Evolutionary conservation across 2,113 vertebrate species (phyloP), one percentile per base, ranked within the genome.

Genomic region (Naja naja): DNA sequence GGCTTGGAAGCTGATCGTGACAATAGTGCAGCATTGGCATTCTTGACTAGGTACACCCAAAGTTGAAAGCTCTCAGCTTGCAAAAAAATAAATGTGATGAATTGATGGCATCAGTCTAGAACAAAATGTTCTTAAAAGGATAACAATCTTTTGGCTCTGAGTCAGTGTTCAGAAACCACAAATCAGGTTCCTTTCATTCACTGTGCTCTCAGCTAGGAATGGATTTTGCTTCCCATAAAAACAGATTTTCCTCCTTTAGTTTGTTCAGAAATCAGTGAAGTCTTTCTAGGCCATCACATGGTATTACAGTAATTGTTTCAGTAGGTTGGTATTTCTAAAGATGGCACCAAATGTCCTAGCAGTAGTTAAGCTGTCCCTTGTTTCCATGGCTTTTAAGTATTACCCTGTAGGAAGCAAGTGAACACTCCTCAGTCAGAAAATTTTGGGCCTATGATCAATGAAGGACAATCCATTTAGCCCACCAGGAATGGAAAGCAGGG

Each of bases 181-280:
- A 94, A 94, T 91, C 91, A 97, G 94, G 96, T 95, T 95, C 90
- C n/a, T 94, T 86, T 95, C 92, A 89, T 23, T 94, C 58, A 94
- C 91, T 94, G 92, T 1, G 49, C 43, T 87, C 95, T 96, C 96
- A 94, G 95, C 95, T 95, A 92, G 92, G 94, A 93, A 58, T 52
- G 92, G 93, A 93, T 93, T 96, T 96, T 94, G 94, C 92, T 96
- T 91, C 45, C 88, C 69, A 92, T 55, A 95, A 93, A 93, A 94
- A 93, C 69, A 93, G 93, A 30, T 23, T 93, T 96, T 95, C 85
- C 74, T 92, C 69, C 56, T 94, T 22, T 5, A 39, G 88, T 93
- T 88, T 94, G 54, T 89, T 94, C 52, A 58, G 90, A 95, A 93
- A 92, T 53, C 0, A 25, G 6, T 0, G 0, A 4, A 81, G 91